A percentile compares a stretch with the other conserved stretches of the same genome.
phyloP scores from a whole-genome alignment of 2,113 vertebrate genomes.

The Platysternon megacephalum region DNA sequence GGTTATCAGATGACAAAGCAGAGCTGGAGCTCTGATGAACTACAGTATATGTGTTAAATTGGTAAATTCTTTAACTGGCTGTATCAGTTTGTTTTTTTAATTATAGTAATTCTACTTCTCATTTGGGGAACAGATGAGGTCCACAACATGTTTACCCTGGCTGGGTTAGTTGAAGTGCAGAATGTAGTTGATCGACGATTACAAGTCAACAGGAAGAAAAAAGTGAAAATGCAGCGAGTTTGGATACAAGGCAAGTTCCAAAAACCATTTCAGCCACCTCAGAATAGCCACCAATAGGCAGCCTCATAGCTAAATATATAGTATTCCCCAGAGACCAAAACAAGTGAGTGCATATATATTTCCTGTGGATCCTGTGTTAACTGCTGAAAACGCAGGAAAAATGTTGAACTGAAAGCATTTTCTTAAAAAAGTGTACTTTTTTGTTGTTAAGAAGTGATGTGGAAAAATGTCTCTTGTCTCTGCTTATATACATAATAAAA shows the following conservation, averaged over 20 bases:
- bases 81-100: background rate
- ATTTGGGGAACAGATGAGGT: conserved; percentile 85
- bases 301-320: conserved; percentile 14
- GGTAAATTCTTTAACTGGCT: background rate
- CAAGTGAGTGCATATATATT: background rate
- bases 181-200: conserved; percentile 91
- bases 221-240: conserved; percentile 90
- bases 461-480: background rate
- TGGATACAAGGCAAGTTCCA: conserved; percentile 96
- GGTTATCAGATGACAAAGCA: background rate
- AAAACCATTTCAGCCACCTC: conserved; percentile 74
- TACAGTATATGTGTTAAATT: background rate
- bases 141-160: conserved; percentile 84
- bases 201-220: conserved; percentile 93
- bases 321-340: conserved; percentile 1
- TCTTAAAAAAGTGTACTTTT: background rate
- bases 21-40: conserved; percentile 4
- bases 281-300: conserved; percentile 2
- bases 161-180: conserved; percentile 91
- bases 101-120: conserved; percentile 28
- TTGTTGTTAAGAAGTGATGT: background rate
- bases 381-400: conserved; percentile 13
- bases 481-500: conserved; percentile 23
- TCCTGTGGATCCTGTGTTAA: background rate
- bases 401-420: background rate